Percentiles rank a stretch among this genome's conserved stretches.
These are phyloP conservation scores for Fistularia commersonii DNA, from an alignment of 2,797 vertebrate genomes.

Conservation along the genomic window DNA sequence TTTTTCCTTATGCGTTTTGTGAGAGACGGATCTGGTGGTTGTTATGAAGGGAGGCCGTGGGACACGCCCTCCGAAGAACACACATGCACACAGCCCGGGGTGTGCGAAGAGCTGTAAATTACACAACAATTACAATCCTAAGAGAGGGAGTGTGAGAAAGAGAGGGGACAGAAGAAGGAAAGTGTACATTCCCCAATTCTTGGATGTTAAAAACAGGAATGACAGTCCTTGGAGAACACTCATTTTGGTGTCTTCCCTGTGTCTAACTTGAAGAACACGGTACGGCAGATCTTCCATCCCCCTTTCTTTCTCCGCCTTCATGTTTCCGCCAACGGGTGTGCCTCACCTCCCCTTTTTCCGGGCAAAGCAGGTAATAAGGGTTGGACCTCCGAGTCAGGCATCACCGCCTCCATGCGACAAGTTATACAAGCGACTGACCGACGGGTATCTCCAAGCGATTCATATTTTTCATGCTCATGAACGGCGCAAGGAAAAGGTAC, in stretches of 20 bases:
- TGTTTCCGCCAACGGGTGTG: conserved; percentile 48
- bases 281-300: conserved; percentile 9
- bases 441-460: too few species aligned
- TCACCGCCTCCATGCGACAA: conserved; percentile 16
- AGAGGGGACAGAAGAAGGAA: conserved; percentile 19
- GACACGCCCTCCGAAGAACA: conserved; percentile 57
- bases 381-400: not conserved
- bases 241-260: conserved; percentile 12
- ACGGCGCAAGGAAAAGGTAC: too few species aligned
- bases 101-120: conserved; percentile 51
- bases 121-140: conserved; percentile 46
- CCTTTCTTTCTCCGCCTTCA: conserved; percentile 14
- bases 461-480: too few species aligned
- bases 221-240: too few species aligned
- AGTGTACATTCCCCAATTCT: not conserved
- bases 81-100: conserved; percentile 18
- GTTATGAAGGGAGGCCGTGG: conserved; percentile 51
- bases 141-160: conserved; percentile 14
- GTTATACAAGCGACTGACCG: conserved; percentile 15
- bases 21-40: conserved; percentile 53
- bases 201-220: too few species aligned
- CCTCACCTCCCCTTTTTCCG: conserved; percentile 21
- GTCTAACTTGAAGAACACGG: conserved; percentile 23
- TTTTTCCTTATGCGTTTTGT: conserved; percentile 14
- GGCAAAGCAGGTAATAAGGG: not conserved